Evolutionary conservation across 2,113 vertebrate species (phyloP).

Genomic region (Phycodurus eques): DNA sequence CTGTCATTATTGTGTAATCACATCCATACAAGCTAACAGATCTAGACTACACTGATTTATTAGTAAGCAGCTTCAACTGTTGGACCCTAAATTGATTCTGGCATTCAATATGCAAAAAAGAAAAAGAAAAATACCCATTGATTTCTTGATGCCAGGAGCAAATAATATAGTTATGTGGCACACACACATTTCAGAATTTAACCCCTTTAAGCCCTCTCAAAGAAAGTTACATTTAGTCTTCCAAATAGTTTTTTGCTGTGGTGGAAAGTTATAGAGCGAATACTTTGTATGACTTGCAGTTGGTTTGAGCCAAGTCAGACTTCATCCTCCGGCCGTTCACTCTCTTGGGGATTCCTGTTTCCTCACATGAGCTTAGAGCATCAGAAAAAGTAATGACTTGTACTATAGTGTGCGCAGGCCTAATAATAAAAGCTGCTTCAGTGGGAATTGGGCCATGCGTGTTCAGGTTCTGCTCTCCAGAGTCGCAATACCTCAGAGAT

Average conservation of each 20-base stretch:
- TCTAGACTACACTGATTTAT: conserved; percentile 39
- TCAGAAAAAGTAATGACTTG: conserved; percentile 79
- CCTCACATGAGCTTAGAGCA: conserved; percentile 75
- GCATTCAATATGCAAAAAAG: conserved; percentile 42
- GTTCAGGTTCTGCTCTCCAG: conserved; percentile 72
- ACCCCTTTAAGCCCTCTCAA: not conserved
- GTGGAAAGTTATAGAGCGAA: conserved; percentile 66
- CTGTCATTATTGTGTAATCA: conserved; percentile 44
- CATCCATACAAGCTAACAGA: conserved; percentile 30
- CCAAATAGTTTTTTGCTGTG: conserved; percentile 15
- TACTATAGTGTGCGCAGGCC: conserved; percentile 66
- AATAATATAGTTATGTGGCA: conserved; percentile 51
- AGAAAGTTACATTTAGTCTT: not conserved
- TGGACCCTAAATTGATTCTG: conserved; percentile 48
- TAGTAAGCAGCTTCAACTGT: conserved; percentile 44
- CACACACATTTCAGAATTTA: conserved; percentile 36
- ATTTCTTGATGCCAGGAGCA: conserved; percentile 33
- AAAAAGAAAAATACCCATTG: conserved; percentile 4
- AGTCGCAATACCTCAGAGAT: conserved; percentile 69
- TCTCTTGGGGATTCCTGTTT: conserved; percentile 69
- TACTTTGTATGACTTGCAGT: conserved; percentile 68
- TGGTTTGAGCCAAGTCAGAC: conserved; percentile 69
- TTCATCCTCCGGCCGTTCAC: conserved; percentile 62
- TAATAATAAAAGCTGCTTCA: conserved; percentile 79
- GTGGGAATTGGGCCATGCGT: conserved; percentile 75